These are phyloP conservation scores for Sternotherus odoratus DNA, from an alignment of 2,797 vertebrate species.

Conservation along the genomic window DNA sequence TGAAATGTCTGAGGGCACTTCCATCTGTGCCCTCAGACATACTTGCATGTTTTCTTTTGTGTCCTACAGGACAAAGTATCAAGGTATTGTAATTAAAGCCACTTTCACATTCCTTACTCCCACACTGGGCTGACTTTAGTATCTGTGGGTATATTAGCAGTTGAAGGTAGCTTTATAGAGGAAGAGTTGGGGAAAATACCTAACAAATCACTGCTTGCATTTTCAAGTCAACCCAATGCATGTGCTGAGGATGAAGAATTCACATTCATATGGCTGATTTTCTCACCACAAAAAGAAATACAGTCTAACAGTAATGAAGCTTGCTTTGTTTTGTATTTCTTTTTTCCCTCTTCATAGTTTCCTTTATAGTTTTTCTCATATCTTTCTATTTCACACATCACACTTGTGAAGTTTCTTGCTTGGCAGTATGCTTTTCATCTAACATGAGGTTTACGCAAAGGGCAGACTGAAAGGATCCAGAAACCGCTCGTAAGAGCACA, in stretches of 20 bases:
- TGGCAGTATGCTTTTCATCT: background rate
- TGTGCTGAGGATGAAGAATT: background rate
- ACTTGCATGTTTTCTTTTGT: background rate
- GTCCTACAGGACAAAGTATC: background rate
- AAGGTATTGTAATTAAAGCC: background rate
- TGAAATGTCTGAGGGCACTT: no score
- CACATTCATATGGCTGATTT: accelerated
- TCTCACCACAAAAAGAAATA: background rate
- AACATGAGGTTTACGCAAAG: background rate
- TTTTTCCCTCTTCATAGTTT: background rate
- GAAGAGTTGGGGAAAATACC: background rate
- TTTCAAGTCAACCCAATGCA: background rate
- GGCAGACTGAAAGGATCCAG: background rate
- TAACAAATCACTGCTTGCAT: background rate
- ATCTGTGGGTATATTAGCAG: background rate
- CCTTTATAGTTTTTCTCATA: background rate
- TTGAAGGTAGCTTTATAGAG: background rate
- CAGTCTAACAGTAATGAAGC: background rate
- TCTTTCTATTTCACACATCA: background rate
- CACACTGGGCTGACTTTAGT: background rate
- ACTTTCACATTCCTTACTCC: background rate
- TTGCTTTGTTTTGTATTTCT: background rate
- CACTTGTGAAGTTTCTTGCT: background rate
- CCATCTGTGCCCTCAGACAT: background rate
- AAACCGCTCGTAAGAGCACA: background rate